These are phyloP conservation scores for Resseliella maxima DNA, from an alignment of 2,888 invertebrate genomes.

Conservation along the genomic window DNA sequence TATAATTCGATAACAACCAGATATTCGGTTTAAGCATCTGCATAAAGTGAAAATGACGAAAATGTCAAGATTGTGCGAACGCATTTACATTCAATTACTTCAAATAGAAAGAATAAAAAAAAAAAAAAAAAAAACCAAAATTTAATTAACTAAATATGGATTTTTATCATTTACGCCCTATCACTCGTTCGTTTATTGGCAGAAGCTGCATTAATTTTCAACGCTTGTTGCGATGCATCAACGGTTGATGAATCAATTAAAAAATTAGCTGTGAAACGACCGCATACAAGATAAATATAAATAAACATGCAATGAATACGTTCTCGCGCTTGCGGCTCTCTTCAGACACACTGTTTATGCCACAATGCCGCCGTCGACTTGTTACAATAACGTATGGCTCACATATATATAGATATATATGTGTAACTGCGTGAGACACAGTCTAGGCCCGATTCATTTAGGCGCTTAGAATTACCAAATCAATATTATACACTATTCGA, in stretches of 20 bases:
- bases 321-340: neutral
- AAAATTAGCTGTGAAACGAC: conserved; percentile 49
- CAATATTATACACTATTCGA: neutral
- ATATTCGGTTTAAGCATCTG: too few relatives aligned
- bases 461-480: conserved; percentile 2
- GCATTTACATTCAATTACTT: conserved; percentile 14
- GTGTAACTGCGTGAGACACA: neutral
- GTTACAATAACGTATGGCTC: too few relatives aligned
- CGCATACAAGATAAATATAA: conserved; percentile 26
- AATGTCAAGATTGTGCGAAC: neutral
- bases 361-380: too few relatives aligned
- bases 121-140: too few relatives aligned
- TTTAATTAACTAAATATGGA: conserved; percentile 53
- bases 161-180: neutral
- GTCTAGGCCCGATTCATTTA: neutral
- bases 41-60: neutral
- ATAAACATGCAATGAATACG: neutral
- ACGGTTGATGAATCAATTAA: conserved; percentile 53
- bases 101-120: too few relatives aligned
- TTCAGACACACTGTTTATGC: too few relatives aligned
- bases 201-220: conserved; percentile 26
- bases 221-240: conserved; percentile 18
- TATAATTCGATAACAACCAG: too few relatives aligned
- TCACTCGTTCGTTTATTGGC: neutral
- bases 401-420: neutral